phyloP scores from a whole-genome alignment of 2,113 vertebrate genomes.

The Puntigrus tetrazona region DNA sequence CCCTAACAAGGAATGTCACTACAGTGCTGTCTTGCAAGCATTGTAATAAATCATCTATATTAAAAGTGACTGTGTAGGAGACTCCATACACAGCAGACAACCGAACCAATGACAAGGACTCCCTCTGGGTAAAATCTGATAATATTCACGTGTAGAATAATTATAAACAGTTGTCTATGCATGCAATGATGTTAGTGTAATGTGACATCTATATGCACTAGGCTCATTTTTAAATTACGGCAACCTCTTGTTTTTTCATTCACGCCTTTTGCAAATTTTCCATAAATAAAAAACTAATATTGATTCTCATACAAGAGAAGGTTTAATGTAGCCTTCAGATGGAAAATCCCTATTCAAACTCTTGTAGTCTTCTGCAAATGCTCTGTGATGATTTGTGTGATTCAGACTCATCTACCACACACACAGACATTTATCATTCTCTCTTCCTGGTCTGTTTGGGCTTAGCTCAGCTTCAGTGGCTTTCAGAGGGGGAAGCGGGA shows the following conservation, averaged over 20 bases:
- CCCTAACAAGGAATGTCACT: background rate
- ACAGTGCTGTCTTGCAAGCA: background rate
- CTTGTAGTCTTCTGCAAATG: background rate
- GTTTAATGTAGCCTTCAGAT: background rate
- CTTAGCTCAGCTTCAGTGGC: conserved; percentile 8
- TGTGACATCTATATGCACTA: background rate
- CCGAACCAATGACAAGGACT: conserved; percentile 23
- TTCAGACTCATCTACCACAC: background rate
- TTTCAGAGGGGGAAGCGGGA: background rate
- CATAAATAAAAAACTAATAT: background rate
- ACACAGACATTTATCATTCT: background rate
- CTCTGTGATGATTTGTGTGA: background rate
- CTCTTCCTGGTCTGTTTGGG: background rate
- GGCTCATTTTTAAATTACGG: background rate
- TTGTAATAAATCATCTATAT: conserved; percentile 42
- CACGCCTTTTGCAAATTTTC: background rate
- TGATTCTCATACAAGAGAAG: background rate
- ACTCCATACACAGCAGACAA: background rate
- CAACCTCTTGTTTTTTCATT: background rate
- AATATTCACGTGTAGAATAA: conserved; percentile 21
- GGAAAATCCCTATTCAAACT: background rate
- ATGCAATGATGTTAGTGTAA: conserved; percentile 13
- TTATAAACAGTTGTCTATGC: conserved; percentile 21
- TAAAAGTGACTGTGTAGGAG: conserved; percentile 36
- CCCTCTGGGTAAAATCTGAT: conserved; percentile 32